Base-by-base conservation (phyloP, 2,113 vertebrate species). In the Anolis sagrei region DNA sequence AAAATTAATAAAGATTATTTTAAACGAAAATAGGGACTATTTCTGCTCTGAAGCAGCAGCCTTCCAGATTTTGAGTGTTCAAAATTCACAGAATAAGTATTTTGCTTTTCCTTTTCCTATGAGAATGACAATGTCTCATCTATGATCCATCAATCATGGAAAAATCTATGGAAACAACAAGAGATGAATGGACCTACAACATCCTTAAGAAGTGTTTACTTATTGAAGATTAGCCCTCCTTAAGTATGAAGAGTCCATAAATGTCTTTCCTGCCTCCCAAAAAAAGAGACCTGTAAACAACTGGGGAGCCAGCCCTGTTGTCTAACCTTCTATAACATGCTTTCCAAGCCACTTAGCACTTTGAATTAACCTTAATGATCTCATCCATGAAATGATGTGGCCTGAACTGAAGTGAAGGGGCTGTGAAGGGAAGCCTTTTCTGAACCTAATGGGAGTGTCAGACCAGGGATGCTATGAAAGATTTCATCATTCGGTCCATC, bases 351-450 rank as follows among this genome's bases (percentile, higher is more conserved):
- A 72, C 68, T 82, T 54, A 72, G 66, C 79, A 68, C 36, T 70
- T 66, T 54, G 79, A 70, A 81, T 81, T 70, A 81, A n/a, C 44
- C 66, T 70, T 70, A 34, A 81, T 70, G 79, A 34, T 21, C 10
- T 54, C 64, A 70, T 81, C 9, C 10, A 34, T 81, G 79, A 81
- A 70, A 81, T 81, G n/a, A 54, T 54, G 66, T 70, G 66, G 48
- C 29, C 48, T 34, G 66, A 81, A 13, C 19, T 34, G 79, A 34
- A 70, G 66, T 23, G 39, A 70, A 21, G n/a, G 79, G 48, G 79
- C 44, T 70, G 29, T 7, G 44, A 70, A 68, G 62, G 62, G 36
- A 68, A 69, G 79, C 25, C 48, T 70, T 34, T 34, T 54, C 2
- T 51, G 79, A 70, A 70, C 44, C 21, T 11, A 69, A 51, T 49